Percentiles rank a stretch among this genome's conserved stretches.
Conservation (phyloP, 2,113 vertebrate genomes). For the Rhea americana region DNA sequence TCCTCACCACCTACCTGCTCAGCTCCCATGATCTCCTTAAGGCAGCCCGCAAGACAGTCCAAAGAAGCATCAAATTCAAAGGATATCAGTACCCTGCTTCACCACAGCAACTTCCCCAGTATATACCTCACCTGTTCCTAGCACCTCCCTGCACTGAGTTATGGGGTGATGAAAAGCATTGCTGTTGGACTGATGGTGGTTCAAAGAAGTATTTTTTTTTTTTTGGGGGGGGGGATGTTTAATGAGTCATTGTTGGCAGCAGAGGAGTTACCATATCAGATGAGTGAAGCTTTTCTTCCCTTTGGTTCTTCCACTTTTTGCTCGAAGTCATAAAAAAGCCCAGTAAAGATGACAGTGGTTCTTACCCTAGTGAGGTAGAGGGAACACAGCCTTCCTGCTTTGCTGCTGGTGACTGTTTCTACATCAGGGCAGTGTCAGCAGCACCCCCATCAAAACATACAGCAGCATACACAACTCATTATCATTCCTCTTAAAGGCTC, state of each 20-base stretch:
- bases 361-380: neutral
- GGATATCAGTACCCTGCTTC: no score
- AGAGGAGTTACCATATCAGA: neutral
- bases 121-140: neutral
- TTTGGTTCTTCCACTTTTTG: neutral
- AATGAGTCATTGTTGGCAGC: neutral
- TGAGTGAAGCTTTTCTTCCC: neutral
- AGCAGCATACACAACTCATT: neutral
- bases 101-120: neutral
- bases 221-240: neutral
- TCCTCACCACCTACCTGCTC: neutral
- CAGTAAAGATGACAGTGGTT: neutral
- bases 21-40: neutral
- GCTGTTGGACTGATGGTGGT: neutral
- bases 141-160: neutral
- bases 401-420: neutral
- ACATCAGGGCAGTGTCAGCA: neutral
- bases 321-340: neutral
- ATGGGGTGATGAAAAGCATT: neutral
- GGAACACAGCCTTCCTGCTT: neutral
- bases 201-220: neutral
- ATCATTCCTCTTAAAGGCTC: neutral
- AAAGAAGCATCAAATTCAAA: neutral
- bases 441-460: neutral
- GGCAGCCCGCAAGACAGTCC: neutral